Percentiles rank a stretch among this genome's conserved stretches.
Conservation (phyloP, 2,113 vertebrate species). For the Charadrius vociferus region DNA sequence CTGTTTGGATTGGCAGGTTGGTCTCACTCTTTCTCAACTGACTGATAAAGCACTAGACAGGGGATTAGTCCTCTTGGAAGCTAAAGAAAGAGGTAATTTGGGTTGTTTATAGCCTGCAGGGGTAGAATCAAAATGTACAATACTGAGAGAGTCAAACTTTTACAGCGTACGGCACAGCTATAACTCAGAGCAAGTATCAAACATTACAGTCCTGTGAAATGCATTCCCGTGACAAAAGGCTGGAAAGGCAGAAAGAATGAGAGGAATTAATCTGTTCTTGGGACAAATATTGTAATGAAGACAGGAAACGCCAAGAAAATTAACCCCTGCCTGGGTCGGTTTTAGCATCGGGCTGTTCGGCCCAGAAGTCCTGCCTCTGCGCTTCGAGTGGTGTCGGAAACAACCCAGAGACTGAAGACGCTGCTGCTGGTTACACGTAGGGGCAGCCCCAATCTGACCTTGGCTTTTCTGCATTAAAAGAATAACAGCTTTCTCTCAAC, state of each 20-base stretch:
- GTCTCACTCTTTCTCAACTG: slow-evolving; percentile 66
- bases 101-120: slow-evolving; percentile 69
- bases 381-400: fast-evolving
- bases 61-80: slow-evolving; percentile 73
- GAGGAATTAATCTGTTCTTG: slow-evolving; percentile 55
- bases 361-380: neutral
- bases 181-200: slow-evolving; percentile 27
- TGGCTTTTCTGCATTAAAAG: neutral
- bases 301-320: slow-evolving; percentile 20
- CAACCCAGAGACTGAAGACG: fast-evolving
- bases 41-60: slow-evolving; percentile 71
- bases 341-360: neutral
- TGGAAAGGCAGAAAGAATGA: slow-evolving; percentile 13
- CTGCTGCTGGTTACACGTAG: fast-evolving
- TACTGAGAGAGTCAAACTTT: slow-evolving; percentile 52
- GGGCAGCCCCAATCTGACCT: neutral
- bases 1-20: slow-evolving; percentile 74
- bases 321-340: neutral
- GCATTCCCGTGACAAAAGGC: neutral
- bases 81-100: slow-evolving; percentile 69
- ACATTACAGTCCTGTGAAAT: neutral
- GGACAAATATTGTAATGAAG: slow-evolving; percentile 56
- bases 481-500: slow-evolving; percentile 33
- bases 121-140: slow-evolving; percentile 63
- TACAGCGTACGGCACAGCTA: slow-evolving; percentile 12